Evolutionary conservation across 2,888 invertebrate species (phyloP).

Genomic region (Pachydiplax longipennis): DNA sequence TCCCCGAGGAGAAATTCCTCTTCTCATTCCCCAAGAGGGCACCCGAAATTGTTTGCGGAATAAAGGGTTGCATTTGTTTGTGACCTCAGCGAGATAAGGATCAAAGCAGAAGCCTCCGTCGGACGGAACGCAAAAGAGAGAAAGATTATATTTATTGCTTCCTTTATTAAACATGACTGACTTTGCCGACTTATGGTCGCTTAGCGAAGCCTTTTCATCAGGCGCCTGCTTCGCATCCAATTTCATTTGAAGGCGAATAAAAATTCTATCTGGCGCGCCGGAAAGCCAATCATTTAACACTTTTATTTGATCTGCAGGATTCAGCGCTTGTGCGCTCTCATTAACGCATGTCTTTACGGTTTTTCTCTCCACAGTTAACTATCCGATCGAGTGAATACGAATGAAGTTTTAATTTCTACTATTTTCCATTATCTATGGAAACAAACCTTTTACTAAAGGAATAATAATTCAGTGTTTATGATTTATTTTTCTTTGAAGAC

Average conservation of each 20-base stretch:
- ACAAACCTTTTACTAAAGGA: too few species aligned
- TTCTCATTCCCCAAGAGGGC: not conserved
- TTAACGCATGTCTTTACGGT: too few species aligned
- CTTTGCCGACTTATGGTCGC: not conserved
- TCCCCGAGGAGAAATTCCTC: not conserved
- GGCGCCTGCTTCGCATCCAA: not conserved
- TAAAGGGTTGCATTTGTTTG: not conserved
- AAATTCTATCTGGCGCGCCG: not conserved
- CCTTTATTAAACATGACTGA: not conserved
- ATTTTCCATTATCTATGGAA: too few species aligned
- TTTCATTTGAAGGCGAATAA: not conserved
- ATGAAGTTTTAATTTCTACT: too few species aligned
- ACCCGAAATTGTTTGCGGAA: not conserved
- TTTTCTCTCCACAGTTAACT: too few species aligned
- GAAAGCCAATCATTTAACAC: not conserved
- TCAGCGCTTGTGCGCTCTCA: too few species aligned
- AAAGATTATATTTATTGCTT: constrained; percentile 1
- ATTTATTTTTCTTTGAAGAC: too few species aligned
- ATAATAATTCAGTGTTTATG: too few species aligned
- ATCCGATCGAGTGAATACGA: too few species aligned
- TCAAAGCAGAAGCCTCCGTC: not conserved
- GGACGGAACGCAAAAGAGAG: not conserved
- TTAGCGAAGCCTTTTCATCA: not conserved
- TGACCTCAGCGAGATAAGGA: not conserved
- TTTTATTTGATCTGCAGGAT: too few species aligned